phyloP scores from a whole-genome alignment of 2,888 invertebrate genomes.

The Scaptomyza polygonia region DNA sequence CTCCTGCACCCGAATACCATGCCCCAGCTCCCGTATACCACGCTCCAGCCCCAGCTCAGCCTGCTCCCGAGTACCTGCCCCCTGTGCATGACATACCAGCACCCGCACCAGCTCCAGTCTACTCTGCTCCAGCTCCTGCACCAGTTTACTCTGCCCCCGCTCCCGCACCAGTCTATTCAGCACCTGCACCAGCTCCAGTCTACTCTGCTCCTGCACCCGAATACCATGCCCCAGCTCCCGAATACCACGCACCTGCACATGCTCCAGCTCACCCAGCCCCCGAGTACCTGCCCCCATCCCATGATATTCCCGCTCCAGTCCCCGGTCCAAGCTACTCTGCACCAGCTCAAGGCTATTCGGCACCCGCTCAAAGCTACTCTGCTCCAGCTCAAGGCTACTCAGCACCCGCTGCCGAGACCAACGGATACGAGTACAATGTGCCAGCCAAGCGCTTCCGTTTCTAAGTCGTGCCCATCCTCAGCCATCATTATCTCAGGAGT shows the following conservation, averaged over 20 bases:
- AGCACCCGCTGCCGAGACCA: slow-evolving; percentile 26
- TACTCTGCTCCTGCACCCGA: slow-evolving; percentile 40
- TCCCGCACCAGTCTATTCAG: slow-evolving; percentile 41
- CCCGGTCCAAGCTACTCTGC: slow-evolving; percentile 25
- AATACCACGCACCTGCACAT: slow-evolving; percentile 37
- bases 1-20: slow-evolving; percentile 33
- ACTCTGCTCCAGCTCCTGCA: slow-evolving; percentile 46
- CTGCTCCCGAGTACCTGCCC: slow-evolving; percentile 52
- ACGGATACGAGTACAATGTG: slow-evolving; percentile 69
- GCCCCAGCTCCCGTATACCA: slow-evolving; percentile 32
- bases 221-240: slow-evolving; percentile 35
- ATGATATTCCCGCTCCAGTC: slow-evolving; percentile 37
- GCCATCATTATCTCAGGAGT: slow-evolving; percentile 30
- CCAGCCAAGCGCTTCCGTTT: slow-evolving; percentile 75
- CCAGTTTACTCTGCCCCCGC: slow-evolving; percentile 43
- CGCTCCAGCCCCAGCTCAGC: slow-evolving; percentile 36
- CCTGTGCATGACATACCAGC: slow-evolving; percentile 44
- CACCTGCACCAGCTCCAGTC: slow-evolving; percentile 32
- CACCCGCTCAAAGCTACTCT: slow-evolving; percentile 22
- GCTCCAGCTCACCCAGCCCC: slow-evolving; percentile 40
- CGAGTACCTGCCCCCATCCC: slow-evolving; percentile 1
- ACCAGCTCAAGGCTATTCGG: slow-evolving; percentile 38
- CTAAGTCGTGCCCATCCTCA: slow-evolving; percentile 45
- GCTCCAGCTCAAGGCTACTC: slow-evolving; percentile 18
- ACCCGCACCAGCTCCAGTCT: slow-evolving; percentile 44